Evolutionary conservation across 2,888 invertebrate genomes (phyloP).

Genomic region (Scaeva pyrastri): DNA sequence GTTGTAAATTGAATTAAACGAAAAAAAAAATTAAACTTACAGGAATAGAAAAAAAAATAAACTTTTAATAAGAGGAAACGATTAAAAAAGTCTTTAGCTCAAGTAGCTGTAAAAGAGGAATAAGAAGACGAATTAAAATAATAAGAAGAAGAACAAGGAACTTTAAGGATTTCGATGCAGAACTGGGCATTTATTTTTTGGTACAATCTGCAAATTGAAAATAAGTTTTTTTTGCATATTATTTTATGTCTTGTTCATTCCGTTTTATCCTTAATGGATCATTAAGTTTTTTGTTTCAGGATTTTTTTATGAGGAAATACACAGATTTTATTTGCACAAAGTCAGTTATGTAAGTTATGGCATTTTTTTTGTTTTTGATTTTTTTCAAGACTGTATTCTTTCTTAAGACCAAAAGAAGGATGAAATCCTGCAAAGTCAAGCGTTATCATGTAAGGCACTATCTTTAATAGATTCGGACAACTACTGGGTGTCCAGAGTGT

Average conservation of each 20-base stretch:
- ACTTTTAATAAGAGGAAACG: constrained; percentile 31
- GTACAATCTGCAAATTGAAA: constrained; percentile 24
- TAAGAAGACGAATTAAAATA: constrained; percentile 2
- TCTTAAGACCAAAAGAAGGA: no score
- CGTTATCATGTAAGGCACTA: no score
- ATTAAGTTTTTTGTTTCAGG: not conserved
- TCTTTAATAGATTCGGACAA: no score
- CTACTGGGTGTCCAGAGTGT: no score
- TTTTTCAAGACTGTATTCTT: no score
- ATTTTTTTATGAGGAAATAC: not conserved
- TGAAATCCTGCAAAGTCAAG: no score
- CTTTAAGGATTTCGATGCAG: constrained; percentile 2
- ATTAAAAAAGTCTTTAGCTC: constrained; percentile 20
- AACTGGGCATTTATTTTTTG: constrained; percentile 26
- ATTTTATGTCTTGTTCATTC: no score
- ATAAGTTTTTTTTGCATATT: not conserved
- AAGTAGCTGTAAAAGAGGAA: constrained; percentile 2
- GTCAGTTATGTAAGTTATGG: constrained; percentile 16
- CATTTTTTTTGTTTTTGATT: no score
- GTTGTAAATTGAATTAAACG: constrained; percentile 52
- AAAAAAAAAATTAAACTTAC: constrained; percentile 16
- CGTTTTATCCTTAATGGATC: constrained; percentile 14
- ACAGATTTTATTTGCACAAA: constrained; percentile 8
- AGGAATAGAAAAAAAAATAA: not conserved
- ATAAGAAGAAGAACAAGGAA: not conserved